A percentile compares a stretch with the other conserved stretches of the same genome.
Conservation (phyloP, 2,113 vertebrate species). For the Etia nguti region DNA sequence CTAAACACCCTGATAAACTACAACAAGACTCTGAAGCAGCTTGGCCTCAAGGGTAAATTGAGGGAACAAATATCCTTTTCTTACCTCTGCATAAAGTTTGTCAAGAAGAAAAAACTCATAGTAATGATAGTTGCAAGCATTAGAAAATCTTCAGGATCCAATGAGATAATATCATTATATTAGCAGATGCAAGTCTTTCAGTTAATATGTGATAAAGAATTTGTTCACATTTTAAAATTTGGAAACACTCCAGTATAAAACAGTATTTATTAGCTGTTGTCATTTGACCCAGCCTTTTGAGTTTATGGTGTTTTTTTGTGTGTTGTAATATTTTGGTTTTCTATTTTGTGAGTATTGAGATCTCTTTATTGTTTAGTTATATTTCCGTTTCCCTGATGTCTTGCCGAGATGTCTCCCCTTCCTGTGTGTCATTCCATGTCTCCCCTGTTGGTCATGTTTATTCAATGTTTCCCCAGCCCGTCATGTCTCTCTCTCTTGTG, state of each 20-base stretch:
- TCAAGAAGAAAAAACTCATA: background rate
- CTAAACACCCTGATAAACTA: background rate
- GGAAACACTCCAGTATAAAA: background rate
- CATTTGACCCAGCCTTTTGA: background rate
- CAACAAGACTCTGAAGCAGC: background rate
- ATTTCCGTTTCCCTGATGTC: background rate
- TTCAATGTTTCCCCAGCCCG: too few species aligned
- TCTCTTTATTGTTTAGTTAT: background rate
- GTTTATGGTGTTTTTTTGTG: background rate
- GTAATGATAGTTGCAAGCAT: background rate
- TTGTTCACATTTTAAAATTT: background rate
- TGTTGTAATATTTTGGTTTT: background rate
- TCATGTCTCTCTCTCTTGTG: background rate
- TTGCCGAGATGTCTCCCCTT: background rate
- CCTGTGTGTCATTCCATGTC: background rate
- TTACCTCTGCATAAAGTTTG: background rate
- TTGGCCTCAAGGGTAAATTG: background rate
- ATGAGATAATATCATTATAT: background rate
- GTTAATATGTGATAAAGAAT: accelerated
- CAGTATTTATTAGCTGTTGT: background rate
- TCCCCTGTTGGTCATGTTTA: background rate
- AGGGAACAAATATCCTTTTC: background rate
- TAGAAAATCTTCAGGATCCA: background rate
- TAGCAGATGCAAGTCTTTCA: background rate
- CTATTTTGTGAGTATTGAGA: background rate